Evolutionary conservation across 2,113 vertebrate genomes (phyloP).

Genomic region (Eulemur rufifrons): DNA sequence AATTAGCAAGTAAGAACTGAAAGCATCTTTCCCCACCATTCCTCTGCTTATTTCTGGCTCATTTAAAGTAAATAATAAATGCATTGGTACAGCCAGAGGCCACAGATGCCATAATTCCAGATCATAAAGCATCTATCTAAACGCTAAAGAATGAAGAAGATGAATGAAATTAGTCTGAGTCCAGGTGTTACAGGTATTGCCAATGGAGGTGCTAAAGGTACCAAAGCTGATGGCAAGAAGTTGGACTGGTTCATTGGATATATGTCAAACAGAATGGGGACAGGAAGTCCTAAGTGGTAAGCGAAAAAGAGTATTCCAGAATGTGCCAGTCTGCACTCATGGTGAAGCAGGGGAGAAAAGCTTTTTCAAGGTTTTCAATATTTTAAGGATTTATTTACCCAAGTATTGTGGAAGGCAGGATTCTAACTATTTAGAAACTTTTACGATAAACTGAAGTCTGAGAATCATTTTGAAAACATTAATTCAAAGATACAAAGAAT

Average conservation of each 20-base stretch:
- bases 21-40: neutral
- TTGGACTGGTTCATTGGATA: neutral
- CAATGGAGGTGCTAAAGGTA: neutral
- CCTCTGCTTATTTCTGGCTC: neutral
- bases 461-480: neutral
- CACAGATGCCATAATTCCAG: neutral
- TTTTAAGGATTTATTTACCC: neutral
- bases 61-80: neutral
- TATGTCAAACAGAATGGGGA: neutral
- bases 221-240: neutral
- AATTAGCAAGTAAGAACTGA: neutral
- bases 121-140: neutral
- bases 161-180: neutral
- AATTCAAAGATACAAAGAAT: neutral
- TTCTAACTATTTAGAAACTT: neutral
- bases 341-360: neutral
- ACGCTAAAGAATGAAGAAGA: neutral
- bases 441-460: neutral
- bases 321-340: neutral
- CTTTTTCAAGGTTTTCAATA: neutral
- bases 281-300: neutral
- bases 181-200: neutral
- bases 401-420: neutral
- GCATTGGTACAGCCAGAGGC: neutral
- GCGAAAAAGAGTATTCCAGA: neutral